Evolutionary conservation across 1,140 invertebrate genomes (phyloP).

Genomic region (Atta colombica): DNA sequence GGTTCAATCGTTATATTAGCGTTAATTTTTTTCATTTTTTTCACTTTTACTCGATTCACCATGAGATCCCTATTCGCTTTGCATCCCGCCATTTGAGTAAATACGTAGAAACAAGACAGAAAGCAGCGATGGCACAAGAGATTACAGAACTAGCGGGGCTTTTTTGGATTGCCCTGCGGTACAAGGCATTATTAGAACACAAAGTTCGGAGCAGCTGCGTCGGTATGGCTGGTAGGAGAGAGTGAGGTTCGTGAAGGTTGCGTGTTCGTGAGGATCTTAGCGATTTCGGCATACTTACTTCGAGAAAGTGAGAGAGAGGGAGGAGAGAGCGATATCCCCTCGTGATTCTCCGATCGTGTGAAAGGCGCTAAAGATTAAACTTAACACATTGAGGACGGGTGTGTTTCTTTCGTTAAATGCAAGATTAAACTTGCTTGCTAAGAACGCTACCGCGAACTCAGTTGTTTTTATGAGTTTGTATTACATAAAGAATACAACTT

Average conservation of each 20-base stretch:
- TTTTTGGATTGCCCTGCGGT: conserved; percentile 62
- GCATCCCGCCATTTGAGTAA: conserved; percentile 42
- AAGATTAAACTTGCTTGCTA: background rate
- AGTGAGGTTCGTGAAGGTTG: conserved; percentile 37
- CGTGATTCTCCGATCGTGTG: conserved; percentile 27
- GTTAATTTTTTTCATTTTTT: background rate
- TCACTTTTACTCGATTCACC: background rate
- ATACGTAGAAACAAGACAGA: conserved; percentile 71
- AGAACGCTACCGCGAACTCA: background rate
- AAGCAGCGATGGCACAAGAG: conserved; percentile 75
- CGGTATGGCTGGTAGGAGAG: conserved; percentile 55
- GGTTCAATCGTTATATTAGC: background rate
- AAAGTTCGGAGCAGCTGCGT: conserved; percentile 65
- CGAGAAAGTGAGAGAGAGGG: conserved; percentile 8
- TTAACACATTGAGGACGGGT: conserved; percentile 48
- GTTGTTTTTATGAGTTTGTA: background rate
- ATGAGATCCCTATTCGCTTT: conserved; percentile 23
- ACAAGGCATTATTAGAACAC: conserved; percentile 71
- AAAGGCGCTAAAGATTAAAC: conserved; percentile 4
- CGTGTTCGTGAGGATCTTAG: conserved; percentile 45
- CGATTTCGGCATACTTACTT: conserved; percentile 38
- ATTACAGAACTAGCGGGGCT: conserved; percentile 72
- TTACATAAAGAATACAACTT: background rate
- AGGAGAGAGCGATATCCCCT: conserved; percentile 28
- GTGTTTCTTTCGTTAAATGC: background rate